Evolutionary conservation across 2,113 vertebrate species (phyloP).

Genomic region (Castor canadensis): DNA sequence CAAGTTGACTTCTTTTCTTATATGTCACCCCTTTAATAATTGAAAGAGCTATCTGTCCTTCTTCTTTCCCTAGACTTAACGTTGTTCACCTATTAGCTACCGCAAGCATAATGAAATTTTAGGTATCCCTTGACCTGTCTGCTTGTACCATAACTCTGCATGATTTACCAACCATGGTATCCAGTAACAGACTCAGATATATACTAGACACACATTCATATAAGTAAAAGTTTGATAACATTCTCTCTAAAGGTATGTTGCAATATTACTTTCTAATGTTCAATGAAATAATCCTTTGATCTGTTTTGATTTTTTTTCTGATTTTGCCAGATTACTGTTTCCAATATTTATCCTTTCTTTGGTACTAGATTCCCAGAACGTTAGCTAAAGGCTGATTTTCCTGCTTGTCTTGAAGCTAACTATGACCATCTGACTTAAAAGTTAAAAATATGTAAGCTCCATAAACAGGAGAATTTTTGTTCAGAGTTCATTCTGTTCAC

Average conservation of each 20-base stretch:
- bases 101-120: not conserved
- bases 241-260: not conserved
- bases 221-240: not conserved
- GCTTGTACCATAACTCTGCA: not conserved
- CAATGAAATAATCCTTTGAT: not conserved
- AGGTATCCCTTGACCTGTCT: not conserved
- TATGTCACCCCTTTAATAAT: not conserved
- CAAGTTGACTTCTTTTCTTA: not conserved
- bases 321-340: not conserved
- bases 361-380: not conserved
- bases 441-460: not conserved
- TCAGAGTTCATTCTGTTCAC: not conserved
- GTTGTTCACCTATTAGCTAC: not conserved
- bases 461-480: not conserved
- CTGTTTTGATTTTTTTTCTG: not conserved
- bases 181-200: conserved; percentile 10
- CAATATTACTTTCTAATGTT: not conserved
- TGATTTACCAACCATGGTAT: not conserved
- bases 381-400: not conserved
- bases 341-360: not conserved
- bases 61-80: not conserved
- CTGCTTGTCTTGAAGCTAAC: not conserved
- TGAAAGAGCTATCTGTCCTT: not conserved
- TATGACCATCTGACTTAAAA: not conserved
- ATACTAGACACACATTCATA: not conserved